These are phyloP conservation scores for Ceratina japonica DNA, from an alignment of 1,140 invertebrate species.

Conservation along the genomic window DNA sequence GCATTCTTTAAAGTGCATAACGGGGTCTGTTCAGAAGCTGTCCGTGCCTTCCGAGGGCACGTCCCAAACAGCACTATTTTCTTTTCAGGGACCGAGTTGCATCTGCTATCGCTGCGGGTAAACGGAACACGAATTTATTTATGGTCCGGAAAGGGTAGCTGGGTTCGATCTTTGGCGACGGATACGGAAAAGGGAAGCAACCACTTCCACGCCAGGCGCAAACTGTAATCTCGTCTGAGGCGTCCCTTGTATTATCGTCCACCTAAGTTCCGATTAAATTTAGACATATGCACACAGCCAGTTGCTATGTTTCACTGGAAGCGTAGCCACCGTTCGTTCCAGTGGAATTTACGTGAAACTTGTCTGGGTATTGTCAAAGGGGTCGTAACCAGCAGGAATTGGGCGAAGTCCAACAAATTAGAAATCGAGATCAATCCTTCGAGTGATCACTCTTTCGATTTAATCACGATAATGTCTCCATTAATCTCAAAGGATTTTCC, in stretches of 20 bases:
- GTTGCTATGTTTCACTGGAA: neutral
- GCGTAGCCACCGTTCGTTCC: neutral
- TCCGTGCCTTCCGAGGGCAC: slow-evolving; percentile 8
- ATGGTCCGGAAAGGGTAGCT: slow-evolving; percentile 41
- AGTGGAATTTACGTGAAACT: slow-evolving; percentile 9
- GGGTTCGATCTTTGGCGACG: slow-evolving; percentile 54
- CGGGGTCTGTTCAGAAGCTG: slow-evolving; percentile 17
- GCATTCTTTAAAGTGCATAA: slow-evolving; percentile 7
- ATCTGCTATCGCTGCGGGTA: slow-evolving; percentile 45
- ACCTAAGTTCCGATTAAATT: slow-evolving; percentile 50
- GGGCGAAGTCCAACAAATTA: neutral
- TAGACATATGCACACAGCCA: slow-evolving; percentile 19
- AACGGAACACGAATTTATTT: slow-evolving; percentile 55
- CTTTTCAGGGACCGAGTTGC: slow-evolving; percentile 35
- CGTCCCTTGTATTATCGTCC: slow-evolving; percentile 28
- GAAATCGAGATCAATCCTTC: neutral
- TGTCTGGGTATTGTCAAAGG: neutral
- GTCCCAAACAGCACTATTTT: slow-evolving; percentile 49
- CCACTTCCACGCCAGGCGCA: slow-evolving; percentile 48
- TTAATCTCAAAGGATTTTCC: neutral
- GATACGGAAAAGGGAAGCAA: slow-evolving; percentile 23
- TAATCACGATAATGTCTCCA: neutral
- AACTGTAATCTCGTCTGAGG: slow-evolving; percentile 22
- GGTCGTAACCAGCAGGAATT: neutral
- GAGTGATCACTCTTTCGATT: slow-evolving; percentile 10